phyloP scores from a whole-genome alignment of 2,888 invertebrate species.

The Mythimna albipuncta region DNA sequence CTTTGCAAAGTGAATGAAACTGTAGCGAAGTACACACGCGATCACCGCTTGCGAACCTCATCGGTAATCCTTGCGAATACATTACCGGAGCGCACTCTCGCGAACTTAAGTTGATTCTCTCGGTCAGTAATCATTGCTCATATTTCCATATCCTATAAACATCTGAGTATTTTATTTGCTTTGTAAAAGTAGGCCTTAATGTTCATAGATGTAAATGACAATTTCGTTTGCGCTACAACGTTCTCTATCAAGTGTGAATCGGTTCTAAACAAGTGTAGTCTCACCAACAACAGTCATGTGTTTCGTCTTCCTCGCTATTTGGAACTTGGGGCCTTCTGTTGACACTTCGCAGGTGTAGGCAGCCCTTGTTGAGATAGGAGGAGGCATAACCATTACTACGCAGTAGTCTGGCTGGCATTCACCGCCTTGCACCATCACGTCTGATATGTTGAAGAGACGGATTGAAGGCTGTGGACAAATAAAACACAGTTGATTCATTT shows the following conservation, averaged over 20 bases:
- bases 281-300: constrained; percentile 89
- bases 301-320: constrained; percentile 85
- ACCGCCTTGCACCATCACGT: constrained; percentile 85
- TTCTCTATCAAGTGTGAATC: neutral
- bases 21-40: neutral
- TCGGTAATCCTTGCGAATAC: constrained; percentile 12
- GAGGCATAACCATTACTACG: constrained; percentile 85
- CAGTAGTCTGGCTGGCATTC: constrained; percentile 82
- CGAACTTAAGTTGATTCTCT: constrained; percentile 19
- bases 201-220: fast-evolving
- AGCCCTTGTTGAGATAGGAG: constrained; percentile 82
- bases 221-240: neutral
- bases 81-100: constrained; percentile 9
- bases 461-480: constrained; percentile 79
- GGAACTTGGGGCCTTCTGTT: constrained; percentile 87
- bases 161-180: neutral
- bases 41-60: neutral
- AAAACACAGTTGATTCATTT: neutral
- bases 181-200: constrained; percentile 4
- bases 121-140: constrained; percentile 28
- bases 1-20: neutral
- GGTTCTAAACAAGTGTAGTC: constrained; percentile 43
- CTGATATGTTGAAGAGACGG: constrained; percentile 85
- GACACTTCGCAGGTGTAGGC: constrained; percentile 87
- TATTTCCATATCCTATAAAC: constrained; percentile 21